Evolutionary conservation across 2,888 invertebrate genomes (phyloP), one percentile per base, ranked within the genome.

Genomic region (Salpingus planirostris): DNA sequence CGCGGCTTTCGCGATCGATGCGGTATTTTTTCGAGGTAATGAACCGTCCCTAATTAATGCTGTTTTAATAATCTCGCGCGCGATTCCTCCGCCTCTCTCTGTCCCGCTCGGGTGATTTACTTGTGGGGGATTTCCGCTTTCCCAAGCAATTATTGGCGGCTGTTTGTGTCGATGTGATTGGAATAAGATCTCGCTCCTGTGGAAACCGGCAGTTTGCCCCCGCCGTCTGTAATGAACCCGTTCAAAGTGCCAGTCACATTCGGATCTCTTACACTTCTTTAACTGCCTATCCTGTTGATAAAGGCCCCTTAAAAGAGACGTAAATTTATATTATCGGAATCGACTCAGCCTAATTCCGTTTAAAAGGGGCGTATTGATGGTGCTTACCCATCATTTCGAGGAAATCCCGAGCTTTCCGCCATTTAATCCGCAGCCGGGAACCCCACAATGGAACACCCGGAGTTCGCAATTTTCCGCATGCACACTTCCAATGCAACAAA

Each of bases 221-320:
- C n/a, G n/a, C n/a, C n/a, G n/a, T n/a, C 34, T 21, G 42, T 46
- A 46, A 46, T 46, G 43, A 46, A 43, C 42, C 40, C 40, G 40
- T 35, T 46, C 43, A 37, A 44, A 31, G 42, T 46, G 46, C 46
- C 46, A 44, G 44, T 46, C 46, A 46, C 46, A 46, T 44, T 46
- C 46, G 31, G 33, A 33, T 42, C 43, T 36, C 44, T 42, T 44
- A 42, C 44, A 43, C 40, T 45, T 42, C 43, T 44, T 42, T 40
- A 42, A 42, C 44, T 42, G 36, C 46, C 42, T 46, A 40, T 42
- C 40, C 40, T 39, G 42, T 42, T 43, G 46, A 46, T 44, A 46
- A 42, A 46, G 42, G 31, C 43, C 36, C 38, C 38, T 42, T 44
- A 43, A 45, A 43, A 35, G 31, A 35, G 42, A 45, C 42, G 43